A percentile compares a stretch with the other conserved stretches of the same genome.
phyloP scores from a whole-genome alignment of 2,113 vertebrate genomes.

The Leuciscus idus region DNA sequence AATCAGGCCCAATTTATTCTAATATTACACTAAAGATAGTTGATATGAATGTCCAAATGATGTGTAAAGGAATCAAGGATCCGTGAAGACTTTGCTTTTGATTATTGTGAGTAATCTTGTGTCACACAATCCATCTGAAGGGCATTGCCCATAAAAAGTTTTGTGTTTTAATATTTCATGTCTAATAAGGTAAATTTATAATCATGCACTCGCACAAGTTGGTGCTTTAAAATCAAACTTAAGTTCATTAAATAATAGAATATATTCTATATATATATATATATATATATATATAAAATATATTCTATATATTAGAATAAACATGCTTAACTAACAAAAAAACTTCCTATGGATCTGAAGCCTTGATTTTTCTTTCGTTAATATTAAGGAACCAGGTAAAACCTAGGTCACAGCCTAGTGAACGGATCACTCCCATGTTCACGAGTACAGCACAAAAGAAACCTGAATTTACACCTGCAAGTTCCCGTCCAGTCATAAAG shows the following conservation, averaged over 20 bases:
- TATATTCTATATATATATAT: background rate
- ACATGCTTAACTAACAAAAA: background rate
- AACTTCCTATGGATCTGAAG: background rate
- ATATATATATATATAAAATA: background rate
- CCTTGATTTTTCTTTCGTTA: background rate
- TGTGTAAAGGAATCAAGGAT: background rate
- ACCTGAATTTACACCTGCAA: background rate
- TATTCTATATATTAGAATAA: background rate
- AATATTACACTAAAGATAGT: background rate
- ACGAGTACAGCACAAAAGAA: conserved; percentile 9
- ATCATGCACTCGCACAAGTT: background rate
- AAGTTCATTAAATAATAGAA: background rate
- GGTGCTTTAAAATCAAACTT: conserved; percentile 16
- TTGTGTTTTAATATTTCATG: background rate
- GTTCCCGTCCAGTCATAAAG: background rate
- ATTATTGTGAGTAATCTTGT: background rate
- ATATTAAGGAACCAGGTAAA: background rate
- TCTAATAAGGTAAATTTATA: conserved; percentile 1
- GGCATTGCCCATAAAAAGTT: background rate
- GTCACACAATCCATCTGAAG: background rate
- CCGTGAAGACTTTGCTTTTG: background rate
- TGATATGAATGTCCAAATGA: background rate
- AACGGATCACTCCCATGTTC: background rate
- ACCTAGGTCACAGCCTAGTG: background rate
- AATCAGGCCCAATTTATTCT: background rate